Conservation (phyloP, 2,888 invertebrate species). For the Lottia scabra region DNA sequence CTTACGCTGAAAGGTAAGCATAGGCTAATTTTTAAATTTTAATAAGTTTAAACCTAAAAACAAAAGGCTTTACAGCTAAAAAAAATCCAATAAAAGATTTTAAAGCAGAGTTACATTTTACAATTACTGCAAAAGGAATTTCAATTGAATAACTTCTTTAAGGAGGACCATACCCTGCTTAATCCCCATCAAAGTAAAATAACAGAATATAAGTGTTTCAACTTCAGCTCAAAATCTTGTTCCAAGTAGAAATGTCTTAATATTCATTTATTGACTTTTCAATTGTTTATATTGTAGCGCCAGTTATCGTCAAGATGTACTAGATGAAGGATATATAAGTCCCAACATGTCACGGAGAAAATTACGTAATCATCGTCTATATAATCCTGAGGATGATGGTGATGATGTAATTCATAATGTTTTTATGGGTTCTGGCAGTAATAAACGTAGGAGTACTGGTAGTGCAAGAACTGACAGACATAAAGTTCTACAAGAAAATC, state of each 20-base stretch:
- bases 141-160: neutral
- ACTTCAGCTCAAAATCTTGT: neutral
- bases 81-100: too few species aligned
- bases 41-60: too few species aligned
- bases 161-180: neutral
- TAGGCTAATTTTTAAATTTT: too few species aligned
- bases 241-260: neutral
- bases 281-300: constrained; percentile 3
- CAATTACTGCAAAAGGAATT: too few species aligned
- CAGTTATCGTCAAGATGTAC: neutral
- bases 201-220: neutral
- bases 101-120: too few species aligned
- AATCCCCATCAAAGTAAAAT: neutral
- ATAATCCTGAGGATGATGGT: too few species aligned
- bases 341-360: constrained; percentile 11
- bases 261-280: neutral
- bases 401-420: too few species aligned
- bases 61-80: too few species aligned
- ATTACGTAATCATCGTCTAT: neutral
- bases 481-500: too few species aligned
- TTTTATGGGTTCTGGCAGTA: too few species aligned
- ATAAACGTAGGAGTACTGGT: too few species aligned
- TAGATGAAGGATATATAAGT: neutral
- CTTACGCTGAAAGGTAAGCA: constrained; percentile 83
- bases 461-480: too few species aligned